These are phyloP conservation scores for Diaprepes abbreviatus DNA, from an alignment of 2,888 invertebrate genomes.

Conservation along the genomic window DNA sequence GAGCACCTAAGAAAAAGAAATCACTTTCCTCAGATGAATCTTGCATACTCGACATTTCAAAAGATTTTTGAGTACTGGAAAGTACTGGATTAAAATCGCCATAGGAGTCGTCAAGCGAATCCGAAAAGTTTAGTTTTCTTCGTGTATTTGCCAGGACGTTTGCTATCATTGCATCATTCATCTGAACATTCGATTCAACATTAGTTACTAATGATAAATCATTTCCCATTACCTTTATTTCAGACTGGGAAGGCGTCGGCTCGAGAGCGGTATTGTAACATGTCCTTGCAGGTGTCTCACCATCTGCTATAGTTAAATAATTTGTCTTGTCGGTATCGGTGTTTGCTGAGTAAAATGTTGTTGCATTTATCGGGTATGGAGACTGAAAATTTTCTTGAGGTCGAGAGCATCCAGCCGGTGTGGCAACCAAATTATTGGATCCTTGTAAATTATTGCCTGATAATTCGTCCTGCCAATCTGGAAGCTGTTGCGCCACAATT, in stretches of 20 bases:
- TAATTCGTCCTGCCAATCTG: no score
- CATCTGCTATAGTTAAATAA: no score
- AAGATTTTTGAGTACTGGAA: conserved; percentile 1
- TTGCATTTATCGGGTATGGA: no score
- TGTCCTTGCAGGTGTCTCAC: background rate
- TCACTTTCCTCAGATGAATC: conserved; percentile 11
- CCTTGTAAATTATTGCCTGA: no score
- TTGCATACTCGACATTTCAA: background rate
- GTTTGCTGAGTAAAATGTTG: no score
- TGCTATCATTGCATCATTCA: conserved; percentile 23
- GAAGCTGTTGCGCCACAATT: no score
- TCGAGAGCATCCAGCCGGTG: no score
- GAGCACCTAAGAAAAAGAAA: background rate
- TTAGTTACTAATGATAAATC: background rate
- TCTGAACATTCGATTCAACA: conserved; percentile 24
- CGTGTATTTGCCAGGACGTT: conserved; percentile 12
- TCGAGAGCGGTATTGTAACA: conserved; percentile 13
- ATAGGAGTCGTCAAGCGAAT: conserved; percentile 24
- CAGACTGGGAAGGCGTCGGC: conserved; percentile 2
- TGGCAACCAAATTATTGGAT: no score
- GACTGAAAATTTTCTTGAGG: no score
- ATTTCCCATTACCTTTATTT: background rate
- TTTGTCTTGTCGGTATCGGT: no score
- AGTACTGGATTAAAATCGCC: background rate
- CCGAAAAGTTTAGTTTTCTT: background rate